Percentiles rank a stretch among this genome's conserved stretches.
Evolutionary conservation across 2,113 vertebrate species (phyloP).

Genomic region (Caracal caracal): DNA sequence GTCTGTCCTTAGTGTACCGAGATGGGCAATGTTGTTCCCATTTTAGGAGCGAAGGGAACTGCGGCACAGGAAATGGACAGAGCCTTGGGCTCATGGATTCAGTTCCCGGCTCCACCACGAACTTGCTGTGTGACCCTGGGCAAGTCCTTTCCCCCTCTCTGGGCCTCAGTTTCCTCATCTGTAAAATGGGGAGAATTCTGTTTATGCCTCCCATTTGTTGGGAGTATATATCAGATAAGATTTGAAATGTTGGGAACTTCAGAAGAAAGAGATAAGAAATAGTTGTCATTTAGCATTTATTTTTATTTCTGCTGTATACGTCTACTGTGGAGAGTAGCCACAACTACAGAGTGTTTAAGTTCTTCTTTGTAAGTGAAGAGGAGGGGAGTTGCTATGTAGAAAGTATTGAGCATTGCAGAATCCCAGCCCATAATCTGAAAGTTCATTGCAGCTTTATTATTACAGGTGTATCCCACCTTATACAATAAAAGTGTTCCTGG

Average conservation of each 20-base stretch:
- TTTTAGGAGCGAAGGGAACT: slow-evolving; percentile 84
- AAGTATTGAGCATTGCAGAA: slow-evolving; percentile 19
- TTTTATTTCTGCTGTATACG: slow-evolving; percentile 34
- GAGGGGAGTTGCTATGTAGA: slow-evolving; percentile 52
- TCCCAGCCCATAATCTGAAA: slow-evolving; percentile 49
- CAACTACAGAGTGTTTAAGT: not conserved
- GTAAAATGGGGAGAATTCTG: slow-evolving; percentile 78
- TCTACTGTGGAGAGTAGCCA: slow-evolving; percentile 24
- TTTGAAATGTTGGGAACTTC: slow-evolving; percentile 66
- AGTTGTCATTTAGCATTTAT: slow-evolving; percentile 36
- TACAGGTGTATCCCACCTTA: slow-evolving; percentile 66
- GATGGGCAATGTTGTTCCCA: slow-evolving; percentile 84
- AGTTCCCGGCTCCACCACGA: slow-evolving; percentile 83
- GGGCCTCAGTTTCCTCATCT: slow-evolving; percentile 83
- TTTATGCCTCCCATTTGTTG: slow-evolving; percentile 67
- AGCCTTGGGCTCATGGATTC: slow-evolving; percentile 84
- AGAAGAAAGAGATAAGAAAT: slow-evolving; percentile 32
- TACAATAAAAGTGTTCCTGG: slow-evolving; percentile 69
- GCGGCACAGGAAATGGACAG: slow-evolving; percentile 84
- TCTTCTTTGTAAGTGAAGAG: slow-evolving; percentile 9
- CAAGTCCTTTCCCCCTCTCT: slow-evolving; percentile 82
- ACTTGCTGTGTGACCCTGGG: slow-evolving; percentile 84
- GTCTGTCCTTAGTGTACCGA: slow-evolving; percentile 82
- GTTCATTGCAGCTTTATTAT: slow-evolving; percentile 71
- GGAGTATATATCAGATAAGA: slow-evolving; percentile 62